phyloP scores from a whole-genome alignment of 2,888 invertebrate genomes.

The Alloscopus bannaensis region DNA sequence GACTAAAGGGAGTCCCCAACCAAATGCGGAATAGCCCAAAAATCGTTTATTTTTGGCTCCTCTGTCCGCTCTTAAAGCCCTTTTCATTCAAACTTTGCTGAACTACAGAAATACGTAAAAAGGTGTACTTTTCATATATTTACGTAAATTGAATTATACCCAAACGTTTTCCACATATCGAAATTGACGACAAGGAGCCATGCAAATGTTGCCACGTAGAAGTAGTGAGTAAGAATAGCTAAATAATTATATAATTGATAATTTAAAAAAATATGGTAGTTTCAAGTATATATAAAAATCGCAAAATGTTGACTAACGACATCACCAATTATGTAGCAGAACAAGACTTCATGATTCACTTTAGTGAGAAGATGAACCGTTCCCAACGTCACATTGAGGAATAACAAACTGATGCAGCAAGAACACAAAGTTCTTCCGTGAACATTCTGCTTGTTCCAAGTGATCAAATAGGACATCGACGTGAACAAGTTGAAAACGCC shows the following conservation, averaged over 20 bases:
- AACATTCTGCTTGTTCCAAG: conserved; percentile 60
- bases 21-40: background rate
- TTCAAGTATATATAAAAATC: background rate
- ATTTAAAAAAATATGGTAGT: background rate
- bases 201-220: conserved; percentile 15
- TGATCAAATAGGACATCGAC: conserved; percentile 48
- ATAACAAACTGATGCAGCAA: too few species aligned
- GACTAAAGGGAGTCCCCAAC: conserved; percentile 23
- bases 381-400: conserved; percentile 41
- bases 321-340: background rate
- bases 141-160: background rate
- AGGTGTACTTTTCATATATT: background rate
- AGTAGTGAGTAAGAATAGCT: conserved; percentile 7
- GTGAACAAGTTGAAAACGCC: conserved; percentile 59
- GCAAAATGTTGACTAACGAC: conserved; percentile 11
- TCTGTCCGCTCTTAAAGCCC: background rate
- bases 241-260: background rate
- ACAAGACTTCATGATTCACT: background rate
- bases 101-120: too few species aligned
- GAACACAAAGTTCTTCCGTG: conserved; percentile 64
- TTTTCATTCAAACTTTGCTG: background rate
- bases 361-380: conserved; percentile 45
- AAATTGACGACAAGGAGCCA: conserved; percentile 30
- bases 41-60: background rate
- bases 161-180: conserved; percentile 25